Base-by-base conservation (phyloP, 2,797 vertebrate genomes). In the Otus scops region DNA sequence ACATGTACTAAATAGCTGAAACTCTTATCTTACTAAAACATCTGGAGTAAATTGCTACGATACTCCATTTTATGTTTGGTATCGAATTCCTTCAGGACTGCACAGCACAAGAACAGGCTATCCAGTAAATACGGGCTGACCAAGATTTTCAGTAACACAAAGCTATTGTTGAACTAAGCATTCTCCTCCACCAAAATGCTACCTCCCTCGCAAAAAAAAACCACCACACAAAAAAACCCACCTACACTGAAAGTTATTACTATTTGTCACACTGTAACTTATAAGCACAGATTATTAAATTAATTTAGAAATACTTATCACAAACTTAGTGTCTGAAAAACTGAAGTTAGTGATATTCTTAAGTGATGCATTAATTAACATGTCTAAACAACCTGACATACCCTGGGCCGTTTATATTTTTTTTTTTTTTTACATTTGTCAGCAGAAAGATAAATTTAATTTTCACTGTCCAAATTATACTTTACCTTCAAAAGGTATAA, bases 1-100 rank as follows among this genome's bases (percentile, higher is more conserved):
- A 26, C 8, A 18, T 7, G 2, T 34, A 74, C 34, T 71, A 80
- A 79, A 81, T 3, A 71, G 88, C 39, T 47, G 23, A 41, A 87
- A 76, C 63, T 60, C 84, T 95, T 96, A 96, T 96, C 93, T 95
- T 59, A 27, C 30, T 67, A 39, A 87, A 94, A 96, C 91, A 97
- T 96, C 95, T 96, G 95, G 91, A 94, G 67, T 32, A 82, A 60
- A 82, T 77, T 96, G 80, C 81, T 74, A 7, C 4, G 0, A 84
- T 68, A 83, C 93, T 97, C 96, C 96, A 97, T 96, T 92, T 97
- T 95, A 71, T 56, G 77, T 71, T 24, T 45, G 59, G 74, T 36
- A 94, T 88, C 81, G 89, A 92, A 96, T 95, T 92, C 94, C 68
- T 92, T 79, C 74, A 94, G 48, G 47, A 84, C 39, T 82, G 80